Evolutionary conservation across 2,888 invertebrate genomes (phyloP).

Genomic region (Lathronympha strigana): DNA sequence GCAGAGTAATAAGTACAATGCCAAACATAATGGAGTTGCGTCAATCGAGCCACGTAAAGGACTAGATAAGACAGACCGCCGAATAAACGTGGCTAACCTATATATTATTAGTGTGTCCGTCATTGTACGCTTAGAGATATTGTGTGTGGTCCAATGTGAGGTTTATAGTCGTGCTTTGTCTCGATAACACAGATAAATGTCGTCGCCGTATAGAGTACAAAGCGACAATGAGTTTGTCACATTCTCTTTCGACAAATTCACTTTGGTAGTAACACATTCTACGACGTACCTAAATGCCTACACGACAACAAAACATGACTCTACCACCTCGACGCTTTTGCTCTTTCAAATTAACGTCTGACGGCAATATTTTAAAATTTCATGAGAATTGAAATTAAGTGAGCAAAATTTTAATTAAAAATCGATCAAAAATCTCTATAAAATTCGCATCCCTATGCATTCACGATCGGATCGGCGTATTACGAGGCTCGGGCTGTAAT

Average conservation of each 20-base stretch:
- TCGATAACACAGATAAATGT: conserved; percentile 83
- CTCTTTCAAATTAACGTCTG: conserved; percentile 25
- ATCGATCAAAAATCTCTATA: conserved; percentile 74
- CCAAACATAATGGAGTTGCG: conserved; percentile 57
- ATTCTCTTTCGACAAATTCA: conserved; percentile 76
- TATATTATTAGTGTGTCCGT: conserved; percentile 75
- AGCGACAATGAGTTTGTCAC: conserved; percentile 75
- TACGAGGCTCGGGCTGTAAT: conserved; percentile 79
- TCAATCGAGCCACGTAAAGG: conserved; percentile 67
- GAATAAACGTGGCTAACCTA: conserved; percentile 70
- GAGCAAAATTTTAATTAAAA: conserved; percentile 71
- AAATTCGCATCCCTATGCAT: conserved; percentile 82
- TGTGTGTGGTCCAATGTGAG: conserved; percentile 83
- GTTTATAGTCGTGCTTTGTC: conserved; percentile 81
- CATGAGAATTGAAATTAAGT: conserved; percentile 56
- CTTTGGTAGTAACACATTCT: conserved; percentile 65
- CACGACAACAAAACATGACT: conserved; percentile 52
- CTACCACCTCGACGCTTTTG: conserved; percentile 34
- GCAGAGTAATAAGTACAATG: conserved; percentile 57
- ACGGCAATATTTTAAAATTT: conserved; percentile 43
- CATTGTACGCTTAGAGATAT: conserved; percentile 75
- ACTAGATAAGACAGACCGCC: conserved; percentile 69
- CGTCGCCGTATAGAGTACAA: conserved; percentile 77
- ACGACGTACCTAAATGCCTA: conserved; percentile 45
- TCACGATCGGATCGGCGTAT: conserved; percentile 82